Conservation (phyloP, 2,797 vertebrate species). For the Scolopax bukidnonensis region DNA sequence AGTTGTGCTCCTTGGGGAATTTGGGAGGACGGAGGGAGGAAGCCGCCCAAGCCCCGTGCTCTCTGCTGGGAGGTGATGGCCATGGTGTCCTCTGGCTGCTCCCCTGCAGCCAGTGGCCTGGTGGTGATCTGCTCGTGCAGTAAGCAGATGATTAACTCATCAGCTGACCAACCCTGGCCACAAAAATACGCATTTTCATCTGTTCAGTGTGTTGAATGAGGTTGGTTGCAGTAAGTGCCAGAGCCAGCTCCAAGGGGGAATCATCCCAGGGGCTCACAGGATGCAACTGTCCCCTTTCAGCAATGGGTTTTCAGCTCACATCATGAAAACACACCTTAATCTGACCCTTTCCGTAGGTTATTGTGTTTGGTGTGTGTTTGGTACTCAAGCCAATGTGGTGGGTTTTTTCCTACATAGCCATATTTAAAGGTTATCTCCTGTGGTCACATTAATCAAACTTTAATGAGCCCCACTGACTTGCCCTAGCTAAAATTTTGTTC, state of each 20-base stretch:
- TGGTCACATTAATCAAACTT: not conserved
- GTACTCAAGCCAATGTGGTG: not conserved
- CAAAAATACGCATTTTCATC: not conserved
- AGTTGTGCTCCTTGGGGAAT: not conserved
- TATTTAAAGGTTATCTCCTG: not conserved
- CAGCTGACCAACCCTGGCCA: not conserved
- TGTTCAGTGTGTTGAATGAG: not conserved
- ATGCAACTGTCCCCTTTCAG: not conserved
- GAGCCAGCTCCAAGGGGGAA: not conserved
- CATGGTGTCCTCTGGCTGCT: accelerated
- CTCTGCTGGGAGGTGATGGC: not conserved
- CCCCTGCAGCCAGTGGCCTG: not conserved
- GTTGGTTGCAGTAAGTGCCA: not conserved
- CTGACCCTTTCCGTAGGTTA: not conserved
- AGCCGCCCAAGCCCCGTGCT: not conserved
- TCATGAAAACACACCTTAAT: not conserved
- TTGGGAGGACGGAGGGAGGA: not conserved
- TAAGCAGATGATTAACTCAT: not conserved
- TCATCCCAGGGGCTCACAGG: not conserved
- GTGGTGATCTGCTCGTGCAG: not conserved
- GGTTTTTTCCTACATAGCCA: not conserved
- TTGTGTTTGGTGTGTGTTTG: not conserved
- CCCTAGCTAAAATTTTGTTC: not conserved
- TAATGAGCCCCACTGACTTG: not conserved
- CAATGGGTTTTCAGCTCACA: not conserved